phyloP scores from a whole-genome alignment of 23 tunicate genomes.

The Ciona savignyi region DNA sequence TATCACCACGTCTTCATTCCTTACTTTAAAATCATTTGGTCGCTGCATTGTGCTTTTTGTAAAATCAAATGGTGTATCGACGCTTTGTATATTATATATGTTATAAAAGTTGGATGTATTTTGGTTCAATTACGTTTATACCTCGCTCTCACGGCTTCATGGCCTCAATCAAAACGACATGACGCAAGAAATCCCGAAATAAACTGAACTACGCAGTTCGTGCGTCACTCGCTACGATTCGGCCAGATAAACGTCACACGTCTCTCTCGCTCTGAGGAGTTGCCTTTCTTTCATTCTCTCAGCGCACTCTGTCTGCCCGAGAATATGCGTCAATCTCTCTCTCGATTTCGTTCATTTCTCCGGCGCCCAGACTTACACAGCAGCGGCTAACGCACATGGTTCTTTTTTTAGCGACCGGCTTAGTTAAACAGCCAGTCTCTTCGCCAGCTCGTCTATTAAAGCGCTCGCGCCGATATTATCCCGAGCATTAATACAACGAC shows the following conservation, averaged over 20 bases:
- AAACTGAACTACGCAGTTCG: constrained; percentile 45
- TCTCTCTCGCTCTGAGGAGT: background rate
- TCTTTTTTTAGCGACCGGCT: background rate
- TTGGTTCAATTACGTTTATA: background rate
- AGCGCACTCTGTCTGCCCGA: background rate
- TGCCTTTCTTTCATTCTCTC: constrained; percentile 1
- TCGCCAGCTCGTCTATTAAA: too few species aligned
- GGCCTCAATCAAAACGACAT: constrained; percentile 16
- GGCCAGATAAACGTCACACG: constrained; percentile 37
- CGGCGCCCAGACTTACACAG: background rate
- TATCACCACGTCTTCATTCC: too few species aligned
- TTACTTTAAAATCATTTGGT: too few species aligned
- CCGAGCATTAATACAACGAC: too few species aligned
- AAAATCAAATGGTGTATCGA: too few species aligned
- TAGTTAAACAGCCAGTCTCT: background rate
- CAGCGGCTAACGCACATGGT: background rate
- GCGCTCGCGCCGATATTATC: too few species aligned
- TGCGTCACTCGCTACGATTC: constrained; percentile 41
- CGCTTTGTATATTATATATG: too few species aligned
- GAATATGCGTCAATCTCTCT: background rate
- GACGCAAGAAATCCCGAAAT: constrained; percentile 42
- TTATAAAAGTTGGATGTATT: too few species aligned
- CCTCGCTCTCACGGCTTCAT: background rate
- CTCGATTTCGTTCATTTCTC: background rate
- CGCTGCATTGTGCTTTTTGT: too few species aligned